Percentiles rank a stretch among this genome's conserved stretches.
These are phyloP conservation scores for Drosophila chauvacae DNA, from an alignment of 1,140 invertebrate species.

Conservation along the genomic window DNA sequence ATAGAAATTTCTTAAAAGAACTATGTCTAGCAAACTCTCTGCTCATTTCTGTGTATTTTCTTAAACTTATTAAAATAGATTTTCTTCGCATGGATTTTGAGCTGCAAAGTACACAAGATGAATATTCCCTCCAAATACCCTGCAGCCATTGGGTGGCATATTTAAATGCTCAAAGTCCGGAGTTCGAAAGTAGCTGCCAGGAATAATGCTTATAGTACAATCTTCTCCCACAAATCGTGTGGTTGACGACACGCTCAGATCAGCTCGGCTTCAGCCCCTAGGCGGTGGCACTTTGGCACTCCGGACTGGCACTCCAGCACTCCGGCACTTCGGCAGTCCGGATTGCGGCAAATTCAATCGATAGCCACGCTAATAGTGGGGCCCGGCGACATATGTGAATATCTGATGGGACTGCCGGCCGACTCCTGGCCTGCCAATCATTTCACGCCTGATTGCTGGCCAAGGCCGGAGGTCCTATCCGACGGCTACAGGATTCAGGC, in stretches of 20 bases:
- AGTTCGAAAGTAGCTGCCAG: slow-evolving; percentile 50
- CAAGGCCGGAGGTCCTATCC: slow-evolving; percentile 24
- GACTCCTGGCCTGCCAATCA: slow-evolving; percentile 60
- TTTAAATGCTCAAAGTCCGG: slow-evolving; percentile 59
- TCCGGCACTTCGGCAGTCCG: slow-evolving; percentile 15
- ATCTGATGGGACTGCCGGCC: slow-evolving; percentile 50
- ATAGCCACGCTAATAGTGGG: slow-evolving; percentile 64
- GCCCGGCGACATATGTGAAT: slow-evolving; percentile 66
- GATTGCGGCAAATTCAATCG: slow-evolving; percentile 62
- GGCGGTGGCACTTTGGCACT: slow-evolving; percentile 19
- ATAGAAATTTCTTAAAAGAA: not conserved
- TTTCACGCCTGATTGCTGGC: slow-evolving; percentile 70
- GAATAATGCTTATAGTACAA: slow-evolving; percentile 59
- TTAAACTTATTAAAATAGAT: not conserved
- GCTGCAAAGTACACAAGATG: not conserved
- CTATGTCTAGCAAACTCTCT: not conserved
- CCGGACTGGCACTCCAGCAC: not conserved
- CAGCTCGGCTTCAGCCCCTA: slow-evolving; percentile 44
- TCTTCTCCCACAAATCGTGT: slow-evolving; percentile 59
- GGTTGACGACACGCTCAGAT: slow-evolving; percentile 51
- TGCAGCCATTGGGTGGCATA: slow-evolving; percentile 31
- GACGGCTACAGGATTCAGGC: slow-evolving; percentile 29
- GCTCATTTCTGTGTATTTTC: not conserved
- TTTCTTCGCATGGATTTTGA: not conserved
- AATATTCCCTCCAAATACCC: slow-evolving; percentile 4